Percentiles rank a stretch among this genome's conserved stretches.
Evolutionary conservation across 2,888 invertebrate genomes (phyloP).

Genomic region (Hyppa rectilinea): DNA sequence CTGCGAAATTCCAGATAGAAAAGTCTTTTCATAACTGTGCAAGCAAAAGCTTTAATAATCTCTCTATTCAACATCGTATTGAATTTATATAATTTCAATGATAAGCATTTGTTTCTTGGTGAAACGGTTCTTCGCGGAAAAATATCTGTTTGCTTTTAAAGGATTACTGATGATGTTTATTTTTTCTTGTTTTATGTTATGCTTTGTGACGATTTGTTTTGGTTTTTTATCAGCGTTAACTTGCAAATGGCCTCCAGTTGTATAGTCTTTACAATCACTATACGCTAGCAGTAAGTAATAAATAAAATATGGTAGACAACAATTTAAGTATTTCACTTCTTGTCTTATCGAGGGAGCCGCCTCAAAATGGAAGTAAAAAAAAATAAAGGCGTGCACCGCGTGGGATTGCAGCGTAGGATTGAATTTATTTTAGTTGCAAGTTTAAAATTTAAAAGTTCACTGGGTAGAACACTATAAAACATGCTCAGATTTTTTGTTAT

Average conservation of each 20-base stretch:
- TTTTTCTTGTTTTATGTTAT: background rate
- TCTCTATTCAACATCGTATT: background rate
- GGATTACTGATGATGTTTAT: background rate
- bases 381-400: background rate
- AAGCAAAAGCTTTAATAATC: background rate
- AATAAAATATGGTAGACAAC: background rate
- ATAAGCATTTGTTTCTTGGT: background rate
- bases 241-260: background rate
- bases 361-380: constrained; percentile 1
- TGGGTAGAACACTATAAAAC: background rate
- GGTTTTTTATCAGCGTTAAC: background rate
- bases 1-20: background rate
- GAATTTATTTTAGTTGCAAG: background rate
- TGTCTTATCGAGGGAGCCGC: background rate
- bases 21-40: background rate
- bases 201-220: background rate
- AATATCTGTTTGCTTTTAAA: background rate
- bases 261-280: background rate
- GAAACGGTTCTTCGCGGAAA: background rate
- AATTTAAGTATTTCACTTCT: background rate
- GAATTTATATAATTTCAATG: background rate
- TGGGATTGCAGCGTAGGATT: background rate
- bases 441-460: background rate
- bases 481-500: background rate
- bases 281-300: background rate